phyloP scores from a whole-genome alignment of 2,797 vertebrate species.

The Denticeps clupeoides region DNA sequence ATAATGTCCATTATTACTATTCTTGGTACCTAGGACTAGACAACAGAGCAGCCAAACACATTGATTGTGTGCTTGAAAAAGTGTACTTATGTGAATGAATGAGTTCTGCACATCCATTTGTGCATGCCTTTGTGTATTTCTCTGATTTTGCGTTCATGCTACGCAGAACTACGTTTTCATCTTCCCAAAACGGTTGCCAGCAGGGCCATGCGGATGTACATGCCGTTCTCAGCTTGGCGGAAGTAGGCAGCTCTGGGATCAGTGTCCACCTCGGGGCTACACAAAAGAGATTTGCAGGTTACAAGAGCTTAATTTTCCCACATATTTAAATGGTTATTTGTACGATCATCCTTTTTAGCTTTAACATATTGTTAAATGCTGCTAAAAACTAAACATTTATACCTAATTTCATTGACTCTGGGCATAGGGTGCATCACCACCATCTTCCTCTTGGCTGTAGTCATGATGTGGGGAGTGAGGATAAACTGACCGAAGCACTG shows the following conservation, averaged over 20 bases:
- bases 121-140: too few relatives aligned
- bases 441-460: slow-evolving; percentile 91
- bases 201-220: slow-evolving; percentile 94
- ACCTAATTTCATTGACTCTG: slow-evolving; percentile 95
- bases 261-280: slow-evolving; percentile 81
- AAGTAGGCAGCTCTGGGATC: slow-evolving; percentile 93
- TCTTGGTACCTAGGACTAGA: too few relatives aligned
- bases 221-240: slow-evolving; percentile 93
- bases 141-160: too few relatives aligned
- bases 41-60: too few relatives aligned
- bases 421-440: slow-evolving; percentile 97
- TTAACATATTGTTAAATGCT: not conserved
- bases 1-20: too few relatives aligned
- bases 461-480: slow-evolving; percentile 96
- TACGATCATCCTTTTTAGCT: not conserved
- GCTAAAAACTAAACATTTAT: not conserved
- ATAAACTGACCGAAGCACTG: slow-evolving; percentile 95
- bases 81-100: too few relatives aligned
- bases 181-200: slow-evolving; percentile 81
- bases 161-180: slow-evolving; percentile 20
- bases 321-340: not conserved
- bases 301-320: not conserved
- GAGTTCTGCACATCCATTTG: too few relatives aligned
- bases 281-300: not conserved
- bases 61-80: too few relatives aligned